Percentiles rank a stretch among this genome's conserved stretches.
Evolutionary conservation across 1,140 invertebrate genomes (phyloP).

Genomic region (Laupala kohalensis): DNA sequence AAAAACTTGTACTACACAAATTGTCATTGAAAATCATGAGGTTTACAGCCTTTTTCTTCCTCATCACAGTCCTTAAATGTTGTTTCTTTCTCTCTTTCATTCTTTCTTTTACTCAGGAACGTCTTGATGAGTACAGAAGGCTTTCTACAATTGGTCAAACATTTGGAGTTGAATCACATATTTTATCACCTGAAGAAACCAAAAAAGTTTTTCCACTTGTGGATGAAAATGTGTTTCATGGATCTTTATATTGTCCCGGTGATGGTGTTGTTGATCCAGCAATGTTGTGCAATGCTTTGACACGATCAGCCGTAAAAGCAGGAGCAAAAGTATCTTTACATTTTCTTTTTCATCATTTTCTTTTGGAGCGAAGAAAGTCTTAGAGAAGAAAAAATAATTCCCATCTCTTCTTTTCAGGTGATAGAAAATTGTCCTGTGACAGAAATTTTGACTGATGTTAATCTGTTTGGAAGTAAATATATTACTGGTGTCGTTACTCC

Average conservation of each 20-base stretch:
- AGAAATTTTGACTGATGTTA: constrained; percentile 45
- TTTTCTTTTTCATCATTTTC: not conserved
- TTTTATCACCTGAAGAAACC: constrained; percentile 56
- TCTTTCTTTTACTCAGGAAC: constrained; percentile 33
- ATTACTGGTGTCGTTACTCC: constrained; percentile 62
- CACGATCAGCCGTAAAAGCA: constrained; percentile 48
- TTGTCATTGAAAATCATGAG: no score
- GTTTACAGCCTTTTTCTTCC: no score
- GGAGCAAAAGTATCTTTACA: constrained; percentile 47
- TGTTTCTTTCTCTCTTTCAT: no score
- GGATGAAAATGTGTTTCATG: constrained; percentile 54
- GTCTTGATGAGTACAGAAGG: constrained; percentile 70
- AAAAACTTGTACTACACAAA: no score
- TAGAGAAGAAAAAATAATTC: no score
- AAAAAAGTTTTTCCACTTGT: constrained; percentile 66
- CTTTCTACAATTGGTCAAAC: constrained; percentile 63
- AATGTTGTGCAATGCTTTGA: constrained; percentile 60
- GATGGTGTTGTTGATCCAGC: constrained; percentile 74
- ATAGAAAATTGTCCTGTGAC: constrained; percentile 63
- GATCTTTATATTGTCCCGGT: constrained; percentile 61
- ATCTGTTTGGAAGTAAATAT: constrained; percentile 46
- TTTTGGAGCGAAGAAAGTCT: not conserved
- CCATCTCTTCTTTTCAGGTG: constrained; percentile 33
- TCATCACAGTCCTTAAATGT: no score
- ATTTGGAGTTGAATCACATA: constrained; percentile 58